Evolutionary conservation across 1,140 invertebrate genomes (phyloP).

Genomic region (Cepaea nemoralis): DNA sequence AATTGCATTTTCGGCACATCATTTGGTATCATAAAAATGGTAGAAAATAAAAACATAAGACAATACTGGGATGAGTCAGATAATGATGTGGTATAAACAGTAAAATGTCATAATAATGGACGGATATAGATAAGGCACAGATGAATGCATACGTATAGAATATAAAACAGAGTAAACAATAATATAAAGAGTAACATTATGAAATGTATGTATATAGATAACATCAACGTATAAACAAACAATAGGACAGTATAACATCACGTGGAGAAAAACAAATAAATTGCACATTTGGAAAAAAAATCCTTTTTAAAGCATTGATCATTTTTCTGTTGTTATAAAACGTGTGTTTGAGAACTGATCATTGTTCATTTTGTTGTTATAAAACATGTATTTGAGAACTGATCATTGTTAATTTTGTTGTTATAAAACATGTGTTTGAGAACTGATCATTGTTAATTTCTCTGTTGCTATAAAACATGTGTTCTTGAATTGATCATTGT

Average conservation of each 20-base stretch:
- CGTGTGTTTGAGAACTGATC: no score
- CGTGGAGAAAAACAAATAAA: not conserved
- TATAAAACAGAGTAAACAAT: no score
- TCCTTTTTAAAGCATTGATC: not conserved
- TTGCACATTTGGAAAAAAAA: not conserved
- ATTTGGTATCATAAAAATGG: not conserved
- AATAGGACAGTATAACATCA: not conserved
- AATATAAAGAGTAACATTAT: no score
- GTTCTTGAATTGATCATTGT: no score
- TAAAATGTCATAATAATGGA: constrained; percentile 22
- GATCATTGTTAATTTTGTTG: no score
- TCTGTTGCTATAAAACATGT: no score
- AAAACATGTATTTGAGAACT: no score
- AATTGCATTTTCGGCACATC: not conserved
- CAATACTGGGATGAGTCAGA: not conserved
- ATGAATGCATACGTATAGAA: not conserved
- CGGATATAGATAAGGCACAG: constrained; percentile 38
- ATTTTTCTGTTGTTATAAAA: no score
- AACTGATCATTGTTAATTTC: no score
- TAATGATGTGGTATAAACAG: not conserved
- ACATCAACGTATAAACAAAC: no score
- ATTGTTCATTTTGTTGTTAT: no score
- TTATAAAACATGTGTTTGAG: no score
- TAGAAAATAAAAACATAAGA: not conserved
- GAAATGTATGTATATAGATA: not conserved